phyloP scores from a whole-genome alignment of 2,888 invertebrate genomes.

The Apodemia hepburni region DNA sequence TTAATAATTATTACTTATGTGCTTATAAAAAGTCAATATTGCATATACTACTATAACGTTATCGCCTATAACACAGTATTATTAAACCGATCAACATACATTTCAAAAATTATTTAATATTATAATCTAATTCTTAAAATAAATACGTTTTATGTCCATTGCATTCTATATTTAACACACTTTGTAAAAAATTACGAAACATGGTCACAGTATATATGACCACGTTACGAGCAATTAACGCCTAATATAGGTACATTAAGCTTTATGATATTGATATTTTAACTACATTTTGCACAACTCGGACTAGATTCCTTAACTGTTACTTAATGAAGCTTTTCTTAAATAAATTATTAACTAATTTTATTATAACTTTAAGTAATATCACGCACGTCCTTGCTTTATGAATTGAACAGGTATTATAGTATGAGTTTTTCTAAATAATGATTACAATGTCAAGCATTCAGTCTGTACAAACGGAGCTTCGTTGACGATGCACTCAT shows the following conservation, averaged over 20 bases:
- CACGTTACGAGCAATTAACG: conserved; percentile 22
- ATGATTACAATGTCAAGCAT: background rate
- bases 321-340: conserved; percentile 47
- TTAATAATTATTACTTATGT: too few species aligned
- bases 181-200: conserved; percentile 18
- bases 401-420: conserved; percentile 26
- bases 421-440: background rate
- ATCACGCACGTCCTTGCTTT: conserved; percentile 59
- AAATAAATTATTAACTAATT: conserved; percentile 39
- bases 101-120: background rate
- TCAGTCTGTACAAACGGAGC: background rate
- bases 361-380: conserved; percentile 56
- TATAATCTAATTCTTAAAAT: conserved; percentile 11
- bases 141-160: conserved; percentile 13
- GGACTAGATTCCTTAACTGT: conserved; percentile 51
- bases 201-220: conserved; percentile 20
- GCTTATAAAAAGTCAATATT: too few species aligned
- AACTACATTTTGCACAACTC: conserved; percentile 48
- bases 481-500: background rate
- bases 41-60: background rate
- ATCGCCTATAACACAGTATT: background rate
- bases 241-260: conserved; percentile 35
- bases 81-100: conserved; percentile 1
- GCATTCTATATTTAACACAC: conserved; percentile 16
- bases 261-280: conserved; percentile 28